These are phyloP conservation scores for Caenorhabditis becei DNA, from an alignment of 2,888 invertebrate genomes.

Conservation along the genomic window DNA sequence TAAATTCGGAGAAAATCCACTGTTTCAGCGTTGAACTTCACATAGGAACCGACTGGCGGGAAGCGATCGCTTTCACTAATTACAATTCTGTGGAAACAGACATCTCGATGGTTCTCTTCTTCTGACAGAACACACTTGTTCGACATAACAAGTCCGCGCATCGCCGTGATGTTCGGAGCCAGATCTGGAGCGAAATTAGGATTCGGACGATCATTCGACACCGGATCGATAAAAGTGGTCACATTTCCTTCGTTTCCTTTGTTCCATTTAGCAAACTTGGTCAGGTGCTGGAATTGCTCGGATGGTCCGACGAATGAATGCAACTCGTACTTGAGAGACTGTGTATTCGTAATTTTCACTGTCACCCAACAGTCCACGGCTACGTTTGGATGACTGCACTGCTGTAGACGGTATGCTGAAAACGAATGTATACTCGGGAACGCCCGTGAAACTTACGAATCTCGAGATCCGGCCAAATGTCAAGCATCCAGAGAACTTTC, in stretches of 20 bases:
- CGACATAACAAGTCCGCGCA: slow-evolving; percentile 32
- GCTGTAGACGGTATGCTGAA: slow-evolving; percentile 19
- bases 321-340: slow-evolving; percentile 23
- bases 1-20: slow-evolving; percentile 33
- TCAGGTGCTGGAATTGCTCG: slow-evolving; percentile 6
- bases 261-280: slow-evolving; percentile 26
- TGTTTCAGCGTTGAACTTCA: slow-evolving; percentile 29
- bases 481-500: slow-evolving; percentile 38
- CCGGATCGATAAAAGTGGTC: neutral
- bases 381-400: slow-evolving; percentile 29
- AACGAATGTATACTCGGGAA: neutral
- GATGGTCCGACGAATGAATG: slow-evolving; percentile 20
- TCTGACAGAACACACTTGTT: slow-evolving; percentile 19
- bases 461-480: slow-evolving; percentile 43
- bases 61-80: slow-evolving; percentile 9
- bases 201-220: neutral
- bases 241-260: slow-evolving; percentile 13
- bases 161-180: slow-evolving; percentile 4
- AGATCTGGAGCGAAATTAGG: neutral
- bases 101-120: neutral
- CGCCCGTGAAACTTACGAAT: slow-evolving; percentile 20
- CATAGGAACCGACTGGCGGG: slow-evolving; percentile 12
- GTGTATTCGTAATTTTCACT: slow-evolving; percentile 17
- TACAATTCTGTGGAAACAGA: slow-evolving; percentile 41
- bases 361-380: slow-evolving; percentile 37